Evolutionary conservation across 1,140 invertebrate species (phyloP).

Genomic region (Bombus ignitus): DNA sequence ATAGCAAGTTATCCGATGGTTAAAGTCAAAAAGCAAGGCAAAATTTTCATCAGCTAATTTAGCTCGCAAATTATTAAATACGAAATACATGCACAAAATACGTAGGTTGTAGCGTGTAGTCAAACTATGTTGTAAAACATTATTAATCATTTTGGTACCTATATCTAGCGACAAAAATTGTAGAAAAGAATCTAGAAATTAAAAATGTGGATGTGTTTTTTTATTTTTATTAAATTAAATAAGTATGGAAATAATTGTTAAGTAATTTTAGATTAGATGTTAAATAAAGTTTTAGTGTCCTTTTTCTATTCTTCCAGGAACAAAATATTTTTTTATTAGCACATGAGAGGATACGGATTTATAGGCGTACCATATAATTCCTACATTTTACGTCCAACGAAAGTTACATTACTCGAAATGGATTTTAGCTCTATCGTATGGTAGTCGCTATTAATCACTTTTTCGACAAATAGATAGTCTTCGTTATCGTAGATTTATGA

Average conservation of each 20-base stretch:
- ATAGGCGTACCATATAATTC: not conserved
- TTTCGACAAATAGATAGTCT: not conserved
- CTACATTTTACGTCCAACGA: not conserved
- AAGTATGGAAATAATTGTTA: not conserved
- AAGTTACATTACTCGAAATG: not conserved
- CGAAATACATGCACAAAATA: not conserved
- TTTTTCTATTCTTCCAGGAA: too few relatives aligned
- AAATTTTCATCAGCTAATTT: not conserved
- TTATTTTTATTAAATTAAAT: not conserved
- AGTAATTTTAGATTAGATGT: not conserved
- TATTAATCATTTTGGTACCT: too few relatives aligned
- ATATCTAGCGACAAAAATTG: not conserved
- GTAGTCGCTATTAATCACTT: not conserved
- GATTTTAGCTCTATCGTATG: not conserved
- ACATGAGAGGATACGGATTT: not conserved
- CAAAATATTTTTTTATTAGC: too few relatives aligned
- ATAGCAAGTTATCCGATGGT: not conserved
- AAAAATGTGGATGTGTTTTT: not conserved
- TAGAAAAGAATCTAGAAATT: not conserved
- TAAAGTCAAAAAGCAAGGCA: not conserved
- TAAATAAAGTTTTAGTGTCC: too few relatives aligned
- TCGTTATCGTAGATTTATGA: not conserved
- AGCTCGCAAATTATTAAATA: not conserved
- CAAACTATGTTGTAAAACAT: not conserved
- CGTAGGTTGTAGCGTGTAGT: not conserved